Evolutionary conservation across 2,113 vertebrate genomes (phyloP), one percentile per base, ranked within the genome.

Genomic region (Notothenia rossii): DNA sequence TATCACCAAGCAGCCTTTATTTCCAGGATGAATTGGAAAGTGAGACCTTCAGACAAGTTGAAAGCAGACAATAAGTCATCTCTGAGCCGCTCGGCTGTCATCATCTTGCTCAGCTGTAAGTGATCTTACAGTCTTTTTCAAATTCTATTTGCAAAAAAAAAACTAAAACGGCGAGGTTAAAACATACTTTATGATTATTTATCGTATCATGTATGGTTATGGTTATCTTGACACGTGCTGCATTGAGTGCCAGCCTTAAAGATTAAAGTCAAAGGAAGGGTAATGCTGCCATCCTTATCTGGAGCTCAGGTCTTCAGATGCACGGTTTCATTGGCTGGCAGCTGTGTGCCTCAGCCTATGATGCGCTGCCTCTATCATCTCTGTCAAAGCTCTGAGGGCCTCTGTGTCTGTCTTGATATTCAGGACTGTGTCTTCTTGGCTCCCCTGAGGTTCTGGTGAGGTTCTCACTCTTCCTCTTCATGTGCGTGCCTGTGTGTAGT

Each of bases 321-420:
- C 63, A 53, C 53, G 56, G 43, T 87, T 72, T 76, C 55, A 75
- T 68, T 82, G 85, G 50, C 43, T 58, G 69, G 63, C 63, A 65
- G 45, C 67, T 22, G 55, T 49, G 62, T 46, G 67, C 74, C 75
- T 56, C 75, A 67, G 77, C 82, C 75, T 70, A 81, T 81, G 73
- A 3, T n/a, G 46, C 40, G 33, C 58, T 40, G 77, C 7, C 72
- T 86, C 60, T 54, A 82, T 83, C 84, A 78, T 81, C 79, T 78
- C 65, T 76, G 75, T 77, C 43, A 59, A 64, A 68, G 83, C 83
- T 84, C 69, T n/a, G 62, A 79, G 69, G 69, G 45, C 56, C 29
- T 59, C 49, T 29, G 17, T 59, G 65, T 56, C 18, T 46, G 67
- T 61, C 76, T 87, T 86, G 79, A 82, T 90, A 88, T 91, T 90